phyloP scores from a whole-genome alignment of 2,888 invertebrate species.

The Eucriotettix oculatus region DNA sequence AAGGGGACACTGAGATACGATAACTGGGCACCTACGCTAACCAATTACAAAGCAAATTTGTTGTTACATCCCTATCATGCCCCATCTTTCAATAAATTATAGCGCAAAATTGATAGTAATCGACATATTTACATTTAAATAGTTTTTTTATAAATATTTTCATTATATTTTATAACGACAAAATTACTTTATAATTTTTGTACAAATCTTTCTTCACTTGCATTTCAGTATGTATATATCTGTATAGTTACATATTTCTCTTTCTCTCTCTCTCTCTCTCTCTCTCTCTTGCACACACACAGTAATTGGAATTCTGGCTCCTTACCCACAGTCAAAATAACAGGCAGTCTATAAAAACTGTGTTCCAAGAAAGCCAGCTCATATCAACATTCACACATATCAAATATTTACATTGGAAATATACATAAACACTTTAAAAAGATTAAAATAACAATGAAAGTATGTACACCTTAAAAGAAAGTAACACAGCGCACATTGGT shows the following conservation, averaged over 20 bases:
- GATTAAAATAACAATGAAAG: neutral
- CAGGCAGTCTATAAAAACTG: neutral
- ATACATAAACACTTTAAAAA: neutral
- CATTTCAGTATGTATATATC: neutral
- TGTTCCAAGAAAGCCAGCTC: neutral
- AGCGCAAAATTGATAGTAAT: no score
- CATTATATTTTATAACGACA: neutral
- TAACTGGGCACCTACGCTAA: no score
- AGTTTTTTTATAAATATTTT: slow-evolving; percentile 2
- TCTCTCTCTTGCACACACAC: neutral
- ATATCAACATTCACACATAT: neutral
- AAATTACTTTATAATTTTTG: neutral
- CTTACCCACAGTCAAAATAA: no score
- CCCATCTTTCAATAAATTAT: no score
- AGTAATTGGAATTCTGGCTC: neutral
- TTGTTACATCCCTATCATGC: no score
- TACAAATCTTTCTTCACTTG: neutral
- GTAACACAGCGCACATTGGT: neutral
- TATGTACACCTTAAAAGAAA: neutral
- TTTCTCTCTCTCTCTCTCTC: neutral
- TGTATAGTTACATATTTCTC: neutral
- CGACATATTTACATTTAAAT: slow-evolving; percentile 3
- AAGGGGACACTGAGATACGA: no score
- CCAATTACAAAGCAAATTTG: no score
- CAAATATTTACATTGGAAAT: neutral